Conservation (phyloP, 2,113 vertebrate species). For the Pipa parva region DNA sequence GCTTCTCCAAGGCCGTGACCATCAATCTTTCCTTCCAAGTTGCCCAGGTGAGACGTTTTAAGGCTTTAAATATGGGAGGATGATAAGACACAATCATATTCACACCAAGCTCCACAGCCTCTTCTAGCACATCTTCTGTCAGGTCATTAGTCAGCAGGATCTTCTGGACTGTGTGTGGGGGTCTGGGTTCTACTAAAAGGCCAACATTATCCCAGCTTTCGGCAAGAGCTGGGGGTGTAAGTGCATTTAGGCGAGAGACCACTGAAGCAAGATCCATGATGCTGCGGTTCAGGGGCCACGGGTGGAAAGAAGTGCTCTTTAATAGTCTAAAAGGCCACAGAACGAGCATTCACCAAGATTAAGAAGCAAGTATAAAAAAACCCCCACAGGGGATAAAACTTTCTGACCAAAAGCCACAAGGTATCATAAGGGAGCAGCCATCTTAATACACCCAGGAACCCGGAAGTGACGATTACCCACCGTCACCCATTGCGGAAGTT, state of each 20-base stretch:
- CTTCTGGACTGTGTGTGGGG: constrained; percentile 67
- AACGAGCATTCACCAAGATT: no score
- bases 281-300: neutral
- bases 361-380: no score
- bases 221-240: constrained; percentile 80
- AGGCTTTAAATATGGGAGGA: constrained; percentile 80
- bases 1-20: constrained; percentile 75
- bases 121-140: constrained; percentile 81
- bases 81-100: constrained; percentile 91
- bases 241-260: constrained; percentile 70
- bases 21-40: constrained; percentile 86
- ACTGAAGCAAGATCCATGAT: constrained; percentile 77
- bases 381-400: no score
- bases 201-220: constrained; percentile 96
- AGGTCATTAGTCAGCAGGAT: constrained; percentile 88
- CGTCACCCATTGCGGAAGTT: no score
- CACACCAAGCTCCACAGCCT: constrained; percentile 68
- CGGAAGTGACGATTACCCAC: neutral
- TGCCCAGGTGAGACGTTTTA: constrained; percentile 73
- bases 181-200: constrained; percentile 83
- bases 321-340: no score
- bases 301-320: neutral
- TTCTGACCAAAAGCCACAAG: no score
- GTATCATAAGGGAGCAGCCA: neutral
- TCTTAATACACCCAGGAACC: neutral